Percentiles rank a stretch among this genome's conserved stretches.
Evolutionary conservation across 1,140 invertebrate species (phyloP).

Genomic region (Bursaphelenchus mucronatus): DNA sequence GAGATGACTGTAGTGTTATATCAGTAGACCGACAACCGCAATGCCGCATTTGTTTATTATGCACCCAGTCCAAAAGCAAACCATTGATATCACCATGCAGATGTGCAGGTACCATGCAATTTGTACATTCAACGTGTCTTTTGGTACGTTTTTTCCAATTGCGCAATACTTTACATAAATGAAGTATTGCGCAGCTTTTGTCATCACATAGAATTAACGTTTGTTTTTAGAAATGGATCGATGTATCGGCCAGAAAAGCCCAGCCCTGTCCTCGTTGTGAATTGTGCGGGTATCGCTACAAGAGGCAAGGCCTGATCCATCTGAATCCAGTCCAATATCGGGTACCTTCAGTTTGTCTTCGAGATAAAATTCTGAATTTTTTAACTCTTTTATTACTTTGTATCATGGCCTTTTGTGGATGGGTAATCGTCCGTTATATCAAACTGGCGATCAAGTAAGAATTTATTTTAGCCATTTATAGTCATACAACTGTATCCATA

Average conservation of each 20-base stretch:
- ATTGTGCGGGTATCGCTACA: slow-evolving; percentile 24
- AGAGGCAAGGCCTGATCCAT: slow-evolving; percentile 14
- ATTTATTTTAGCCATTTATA: no score
- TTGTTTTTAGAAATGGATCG: slow-evolving; percentile 20
- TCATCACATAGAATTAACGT: no score
- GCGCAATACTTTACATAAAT: background rate
- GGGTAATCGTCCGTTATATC: slow-evolving; percentile 20
- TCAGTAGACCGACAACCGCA: slow-evolving; percentile 4
- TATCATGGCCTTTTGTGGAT: slow-evolving; percentile 26
- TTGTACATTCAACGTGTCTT: slow-evolving; percentile 5
- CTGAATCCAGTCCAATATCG: slow-evolving; percentile 4
- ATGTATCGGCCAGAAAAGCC: slow-evolving; percentile 15
- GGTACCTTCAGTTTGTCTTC: slow-evolving; percentile 19
- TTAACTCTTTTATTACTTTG: slow-evolving; percentile 14
- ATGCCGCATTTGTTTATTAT: slow-evolving; percentile 24
- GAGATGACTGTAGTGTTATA: slow-evolving; percentile 4
- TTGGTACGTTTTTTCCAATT: background rate
- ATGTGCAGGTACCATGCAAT: slow-evolving; percentile 18
- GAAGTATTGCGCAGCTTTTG: background rate
- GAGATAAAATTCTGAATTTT: slow-evolving; percentile 25
- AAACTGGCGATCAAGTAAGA: slow-evolving; percentile 13
- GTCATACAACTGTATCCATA: background rate
- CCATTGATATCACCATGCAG: slow-evolving; percentile 15
- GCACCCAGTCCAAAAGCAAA: slow-evolving; percentile 13
- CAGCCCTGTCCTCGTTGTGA: slow-evolving; percentile 13